Evolutionary conservation across 2,113 vertebrate genomes (phyloP).

Genomic region (Xyrauchen texanus): DNA sequence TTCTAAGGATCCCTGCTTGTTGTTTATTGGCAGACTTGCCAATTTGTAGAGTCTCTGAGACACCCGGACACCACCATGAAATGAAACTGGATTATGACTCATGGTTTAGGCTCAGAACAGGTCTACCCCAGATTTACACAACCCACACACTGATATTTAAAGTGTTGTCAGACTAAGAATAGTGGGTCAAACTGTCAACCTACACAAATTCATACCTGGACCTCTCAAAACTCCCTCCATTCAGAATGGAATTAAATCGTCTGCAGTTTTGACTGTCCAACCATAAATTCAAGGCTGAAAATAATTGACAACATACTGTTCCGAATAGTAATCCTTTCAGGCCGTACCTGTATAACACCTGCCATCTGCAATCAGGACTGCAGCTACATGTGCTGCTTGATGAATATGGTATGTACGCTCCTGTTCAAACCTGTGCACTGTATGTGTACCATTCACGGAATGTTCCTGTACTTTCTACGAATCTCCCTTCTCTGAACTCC

Average conservation of each 20-base stretch:
- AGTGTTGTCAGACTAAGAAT: conserved; percentile 16
- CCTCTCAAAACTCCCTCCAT: conserved; percentile 3
- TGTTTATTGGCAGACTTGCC: background rate
- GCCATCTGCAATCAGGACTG: background rate
- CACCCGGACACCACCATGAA: background rate
- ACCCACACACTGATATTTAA: conserved; percentile 44
- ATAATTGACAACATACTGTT: background rate
- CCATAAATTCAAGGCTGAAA: background rate
- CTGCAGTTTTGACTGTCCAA: background rate
- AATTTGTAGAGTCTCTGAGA: background rate
- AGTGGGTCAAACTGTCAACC: conserved; percentile 14
- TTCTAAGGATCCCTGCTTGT: background rate
- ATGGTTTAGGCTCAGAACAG: conserved; percentile 2
- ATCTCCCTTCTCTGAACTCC: background rate
- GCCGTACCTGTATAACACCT: too few relatives aligned
- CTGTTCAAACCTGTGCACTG: background rate
- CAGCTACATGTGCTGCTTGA: background rate
- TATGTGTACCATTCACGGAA: background rate
- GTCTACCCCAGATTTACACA: conserved; percentile 23
- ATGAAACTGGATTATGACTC: conserved; percentile 1
- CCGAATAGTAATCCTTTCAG: too few relatives aligned
- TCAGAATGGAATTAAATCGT: conserved; percentile 12
- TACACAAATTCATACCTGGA: background rate
- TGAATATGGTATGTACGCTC: background rate
- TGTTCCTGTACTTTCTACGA: background rate